These are phyloP conservation scores for Nomada ferruginata DNA, from an alignment of 2,888 invertebrate genomes.

Conservation along the genomic window DNA sequence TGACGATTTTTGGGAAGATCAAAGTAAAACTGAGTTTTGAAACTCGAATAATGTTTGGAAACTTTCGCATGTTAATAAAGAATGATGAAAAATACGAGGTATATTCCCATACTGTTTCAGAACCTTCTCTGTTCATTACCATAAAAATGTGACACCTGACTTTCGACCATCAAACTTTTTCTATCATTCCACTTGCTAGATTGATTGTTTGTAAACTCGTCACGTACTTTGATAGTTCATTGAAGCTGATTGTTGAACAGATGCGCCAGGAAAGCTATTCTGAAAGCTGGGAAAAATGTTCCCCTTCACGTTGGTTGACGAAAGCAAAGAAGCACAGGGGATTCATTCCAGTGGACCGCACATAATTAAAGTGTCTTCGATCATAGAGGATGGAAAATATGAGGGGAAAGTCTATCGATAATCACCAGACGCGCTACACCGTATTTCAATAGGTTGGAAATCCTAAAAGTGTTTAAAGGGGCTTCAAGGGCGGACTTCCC, in stretches of 20 bases:
- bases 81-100: too few relatives aligned
- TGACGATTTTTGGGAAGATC: too few relatives aligned
- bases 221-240: not conserved
- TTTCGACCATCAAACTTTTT: not conserved
- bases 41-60: too few relatives aligned
- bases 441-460: conserved; percentile 73
- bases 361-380: conserved; percentile 67
- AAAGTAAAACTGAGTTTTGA: too few relatives aligned
- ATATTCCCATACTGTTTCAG: too few relatives aligned
- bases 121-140: too few relatives aligned
- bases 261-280: not conserved
- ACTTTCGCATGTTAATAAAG: too few relatives aligned
- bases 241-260: conserved; percentile 12
- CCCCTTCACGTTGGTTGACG: conserved; percentile 2
- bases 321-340: conserved; percentile 25
- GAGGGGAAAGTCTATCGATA: conserved; percentile 50
- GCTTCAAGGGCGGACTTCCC: conserved; percentile 66
- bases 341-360: conserved; percentile 23
- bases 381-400: conserved; percentile 54
- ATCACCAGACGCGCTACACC: conserved; percentile 47
- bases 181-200: too few relatives aligned
- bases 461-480: conserved; percentile 75
- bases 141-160: not conserved
- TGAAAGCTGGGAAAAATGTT: conserved; percentile 20
- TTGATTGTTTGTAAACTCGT: conserved; percentile 6